Percentiles rank a stretch among this genome's conserved stretches.
Evolutionary conservation across 1,140 invertebrate genomes (phyloP).

Genomic region (Carposina sasakii): DNA sequence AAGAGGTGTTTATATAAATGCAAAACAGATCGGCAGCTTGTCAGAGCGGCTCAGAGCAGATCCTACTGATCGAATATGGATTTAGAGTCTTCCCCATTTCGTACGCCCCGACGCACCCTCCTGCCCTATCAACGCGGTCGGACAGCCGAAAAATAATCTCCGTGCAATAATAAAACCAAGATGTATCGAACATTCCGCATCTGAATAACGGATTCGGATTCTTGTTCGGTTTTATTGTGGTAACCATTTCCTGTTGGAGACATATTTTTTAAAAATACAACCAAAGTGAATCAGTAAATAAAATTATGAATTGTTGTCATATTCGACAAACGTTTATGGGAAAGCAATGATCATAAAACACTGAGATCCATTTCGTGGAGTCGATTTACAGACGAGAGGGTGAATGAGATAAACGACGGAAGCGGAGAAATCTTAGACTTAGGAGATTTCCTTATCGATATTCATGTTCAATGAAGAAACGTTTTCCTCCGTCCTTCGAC

Average conservation of each 20-base stretch:
- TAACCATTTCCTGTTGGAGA: no score
- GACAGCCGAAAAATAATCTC: conserved; percentile 65
- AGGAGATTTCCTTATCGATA: conserved; percentile 47
- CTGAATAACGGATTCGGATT: no score
- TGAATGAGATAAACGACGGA: conserved; percentile 3
- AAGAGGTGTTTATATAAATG: conserved; percentile 71
- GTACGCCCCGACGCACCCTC: conserved; percentile 47
- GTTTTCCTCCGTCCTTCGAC: conserved; percentile 46
- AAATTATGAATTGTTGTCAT: no score
- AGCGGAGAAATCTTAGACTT: conserved; percentile 21
- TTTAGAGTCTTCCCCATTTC: conserved; percentile 61
- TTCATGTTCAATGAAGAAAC: conserved; percentile 52
- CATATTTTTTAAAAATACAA: conserved; percentile 16
- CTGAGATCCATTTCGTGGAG: no score
- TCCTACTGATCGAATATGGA: conserved; percentile 69
- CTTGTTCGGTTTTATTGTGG: no score
- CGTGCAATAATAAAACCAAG: no score
- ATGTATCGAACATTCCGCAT: no score
- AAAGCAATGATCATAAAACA: no score
- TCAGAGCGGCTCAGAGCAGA: conserved; percentile 65
- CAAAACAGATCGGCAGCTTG: conserved; percentile 70
- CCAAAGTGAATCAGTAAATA: no score
- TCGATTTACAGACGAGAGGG: not conserved
- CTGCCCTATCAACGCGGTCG: conserved; percentile 47
- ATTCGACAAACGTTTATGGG: no score